Percentiles rank a stretch among this genome's conserved stretches.
Evolutionary conservation across 2,797 vertebrate species (phyloP).

Genomic region (Enoplosus armatus): DNA sequence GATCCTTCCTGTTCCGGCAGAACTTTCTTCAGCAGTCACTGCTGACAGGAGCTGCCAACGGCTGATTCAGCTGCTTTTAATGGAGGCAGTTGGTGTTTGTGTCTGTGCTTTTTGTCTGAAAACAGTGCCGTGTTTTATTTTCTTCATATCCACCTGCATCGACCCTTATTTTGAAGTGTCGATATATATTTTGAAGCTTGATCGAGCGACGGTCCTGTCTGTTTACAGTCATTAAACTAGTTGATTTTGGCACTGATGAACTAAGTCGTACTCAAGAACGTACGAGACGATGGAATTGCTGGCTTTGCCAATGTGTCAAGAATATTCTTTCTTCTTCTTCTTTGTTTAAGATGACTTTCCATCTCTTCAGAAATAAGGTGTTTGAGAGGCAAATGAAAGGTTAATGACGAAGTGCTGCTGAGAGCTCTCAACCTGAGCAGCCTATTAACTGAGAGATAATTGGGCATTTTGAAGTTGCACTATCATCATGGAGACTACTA

Average conservation of each 20-base stretch:
- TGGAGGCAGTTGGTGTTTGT: no score
- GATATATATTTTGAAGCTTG: background rate
- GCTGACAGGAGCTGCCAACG: no score
- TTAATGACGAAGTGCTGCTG: conserved; percentile 10
- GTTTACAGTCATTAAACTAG: background rate
- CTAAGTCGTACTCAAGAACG: background rate
- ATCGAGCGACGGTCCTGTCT: background rate
- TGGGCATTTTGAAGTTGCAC: conserved; percentile 28
- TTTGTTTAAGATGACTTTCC: background rate
- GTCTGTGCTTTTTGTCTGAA: no score
- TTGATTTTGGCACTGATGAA: background rate
- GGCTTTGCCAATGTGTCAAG: background rate
- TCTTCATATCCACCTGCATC: background rate
- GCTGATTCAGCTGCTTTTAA: no score
- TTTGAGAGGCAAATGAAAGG: conserved; percentile 15
- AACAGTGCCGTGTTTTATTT: no score
- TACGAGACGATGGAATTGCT: background rate
- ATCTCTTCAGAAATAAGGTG: background rate
- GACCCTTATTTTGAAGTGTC: background rate
- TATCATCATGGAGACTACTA: background rate
- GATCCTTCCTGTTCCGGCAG: no score
- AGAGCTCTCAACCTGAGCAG: conserved; percentile 16
- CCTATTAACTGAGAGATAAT: conserved; percentile 26
- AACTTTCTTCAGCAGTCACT: no score
- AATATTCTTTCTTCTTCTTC: background rate